phyloP scores from a whole-genome alignment of 2,888 invertebrate species.

The Myopa tessellatipennis region DNA sequence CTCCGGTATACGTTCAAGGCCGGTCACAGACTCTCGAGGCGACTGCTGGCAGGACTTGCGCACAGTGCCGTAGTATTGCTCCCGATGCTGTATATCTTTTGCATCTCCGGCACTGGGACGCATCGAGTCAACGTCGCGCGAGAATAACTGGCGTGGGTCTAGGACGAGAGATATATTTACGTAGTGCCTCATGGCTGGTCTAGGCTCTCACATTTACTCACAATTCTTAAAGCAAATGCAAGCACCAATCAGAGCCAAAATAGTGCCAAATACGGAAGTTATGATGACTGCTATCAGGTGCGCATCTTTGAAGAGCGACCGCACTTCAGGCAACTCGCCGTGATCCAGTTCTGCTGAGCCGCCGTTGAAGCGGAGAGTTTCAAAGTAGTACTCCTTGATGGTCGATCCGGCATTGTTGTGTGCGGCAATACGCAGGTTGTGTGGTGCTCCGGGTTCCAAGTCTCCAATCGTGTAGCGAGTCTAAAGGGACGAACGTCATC shows the following conservation, averaged over 20 bases:
- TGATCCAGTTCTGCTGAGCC: slow-evolving; percentile 57
- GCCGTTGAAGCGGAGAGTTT: slow-evolving; percentile 71
- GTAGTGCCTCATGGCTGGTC: not conserved
- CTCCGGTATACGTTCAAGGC: slow-evolving; percentile 72
- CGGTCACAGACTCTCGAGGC: slow-evolving; percentile 63
- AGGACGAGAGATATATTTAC: not conserved
- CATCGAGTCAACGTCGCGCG: slow-evolving; percentile 57
- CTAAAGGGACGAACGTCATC: slow-evolving; percentile 48
- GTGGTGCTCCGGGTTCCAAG: slow-evolving; percentile 69
- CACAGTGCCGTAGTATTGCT: slow-evolving; percentile 71
- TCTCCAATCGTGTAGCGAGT: slow-evolving; percentile 69
- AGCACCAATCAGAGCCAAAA: slow-evolving; percentile 71
- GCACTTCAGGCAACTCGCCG: slow-evolving; percentile 54
- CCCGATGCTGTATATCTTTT: slow-evolving; percentile 68
- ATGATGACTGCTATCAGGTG: slow-evolving; percentile 64
- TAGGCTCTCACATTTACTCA: slow-evolving; percentile 58
- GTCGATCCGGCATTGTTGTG: slow-evolving; percentile 75
- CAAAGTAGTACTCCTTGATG: slow-evolving; percentile 72
- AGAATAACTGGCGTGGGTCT: slow-evolving; percentile 61
- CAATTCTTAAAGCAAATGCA: slow-evolving; percentile 72
- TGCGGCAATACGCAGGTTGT: slow-evolving; percentile 72
- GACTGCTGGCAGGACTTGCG: slow-evolving; percentile 69
- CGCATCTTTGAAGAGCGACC: slow-evolving; percentile 59
- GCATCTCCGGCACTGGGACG: slow-evolving; percentile 53
- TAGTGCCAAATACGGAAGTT: slow-evolving; percentile 68